phyloP scores from a whole-genome alignment of 2,888 invertebrate genomes.

The Asteroscopus sphinx region DNA sequence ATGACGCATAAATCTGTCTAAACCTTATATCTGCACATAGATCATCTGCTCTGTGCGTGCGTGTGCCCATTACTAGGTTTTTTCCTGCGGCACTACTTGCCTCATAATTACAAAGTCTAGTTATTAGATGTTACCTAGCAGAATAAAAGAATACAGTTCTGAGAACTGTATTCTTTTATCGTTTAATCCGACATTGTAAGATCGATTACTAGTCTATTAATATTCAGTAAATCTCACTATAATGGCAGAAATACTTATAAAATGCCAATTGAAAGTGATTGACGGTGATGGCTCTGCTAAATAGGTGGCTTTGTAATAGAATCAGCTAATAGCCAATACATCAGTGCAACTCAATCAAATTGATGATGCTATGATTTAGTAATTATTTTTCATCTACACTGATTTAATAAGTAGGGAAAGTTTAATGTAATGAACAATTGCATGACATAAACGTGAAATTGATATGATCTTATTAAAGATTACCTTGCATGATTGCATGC shows the following conservation, averaged over 20 bases:
- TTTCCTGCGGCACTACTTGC: slow-evolving; percentile 72
- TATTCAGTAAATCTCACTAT: slow-evolving; percentile 63
- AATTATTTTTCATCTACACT: slow-evolving; percentile 19
- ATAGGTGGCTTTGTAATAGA: slow-evolving; percentile 39
- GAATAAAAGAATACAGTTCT: too few species aligned
- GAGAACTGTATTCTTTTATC: slow-evolving; percentile 59
- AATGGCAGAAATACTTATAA: slow-evolving; percentile 59
- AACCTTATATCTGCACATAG: slow-evolving; percentile 69
- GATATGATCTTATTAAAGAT: slow-evolving; percentile 5
- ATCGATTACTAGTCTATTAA: slow-evolving; percentile 63
- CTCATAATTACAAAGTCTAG: slow-evolving; percentile 72
- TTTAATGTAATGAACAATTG: slow-evolving; percentile 19
- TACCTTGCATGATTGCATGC: slow-evolving; percentile 21
- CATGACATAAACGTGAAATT: slow-evolving; percentile 19
- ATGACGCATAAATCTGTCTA: slow-evolving; percentile 61
- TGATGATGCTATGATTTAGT: slow-evolving; percentile 26
- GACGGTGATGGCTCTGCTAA: slow-evolving; percentile 41
- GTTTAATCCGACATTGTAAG: slow-evolving; percentile 64
- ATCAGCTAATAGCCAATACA: slow-evolving; percentile 24
- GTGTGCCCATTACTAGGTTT: slow-evolving; percentile 67
- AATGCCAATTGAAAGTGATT: slow-evolving; percentile 62
- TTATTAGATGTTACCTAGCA: slow-evolving; percentile 61
- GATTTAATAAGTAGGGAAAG: slow-evolving; percentile 34
- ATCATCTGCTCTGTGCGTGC: slow-evolving; percentile 69
- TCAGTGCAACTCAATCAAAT: slow-evolving; percentile 31